These are phyloP conservation scores for Ambastaia sidthimunki DNA, from an alignment of 2,797 vertebrate genomes.

Conservation along the genomic window DNA sequence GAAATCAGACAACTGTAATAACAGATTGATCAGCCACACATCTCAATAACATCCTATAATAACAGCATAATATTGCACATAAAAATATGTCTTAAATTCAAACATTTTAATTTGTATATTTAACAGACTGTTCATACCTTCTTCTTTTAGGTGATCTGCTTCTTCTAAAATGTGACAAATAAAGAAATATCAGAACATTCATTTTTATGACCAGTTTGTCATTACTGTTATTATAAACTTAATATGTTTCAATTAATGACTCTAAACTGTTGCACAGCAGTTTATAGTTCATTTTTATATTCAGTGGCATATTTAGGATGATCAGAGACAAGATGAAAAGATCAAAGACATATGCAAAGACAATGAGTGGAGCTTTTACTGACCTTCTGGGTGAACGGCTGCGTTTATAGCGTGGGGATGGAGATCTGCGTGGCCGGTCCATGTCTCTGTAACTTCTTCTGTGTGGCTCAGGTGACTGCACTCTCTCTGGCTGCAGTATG, in stretches of 20 bases:
- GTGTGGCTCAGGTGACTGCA: slow-evolving; percentile 90
- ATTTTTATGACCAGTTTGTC: not conserved
- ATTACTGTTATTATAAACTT: not conserved
- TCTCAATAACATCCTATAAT: not conserved
- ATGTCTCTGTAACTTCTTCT: slow-evolving; percentile 92
- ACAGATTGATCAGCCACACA: not conserved
- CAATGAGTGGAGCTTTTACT: not conserved
- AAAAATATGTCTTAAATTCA: not conserved
- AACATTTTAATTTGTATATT: not conserved
- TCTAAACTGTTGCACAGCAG: not conserved
- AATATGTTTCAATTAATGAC: not conserved
- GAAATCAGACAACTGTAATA: not conserved
- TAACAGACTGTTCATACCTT: slow-evolving; percentile 76
- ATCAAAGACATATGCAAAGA: not conserved
- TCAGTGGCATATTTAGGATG: not conserved
- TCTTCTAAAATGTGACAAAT: slow-evolving; percentile 76
- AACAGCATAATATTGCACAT: not conserved
- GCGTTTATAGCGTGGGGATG: slow-evolving; percentile 89
- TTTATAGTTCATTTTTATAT: not conserved
- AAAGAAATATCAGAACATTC: slow-evolving; percentile 1
- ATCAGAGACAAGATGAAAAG: too few species aligned
- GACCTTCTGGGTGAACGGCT: slow-evolving; percentile 91
- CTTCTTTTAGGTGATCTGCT: slow-evolving; percentile 96
- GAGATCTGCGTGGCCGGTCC: slow-evolving; percentile 91
- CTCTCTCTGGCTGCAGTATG: slow-evolving; percentile 82